Base-by-base conservation (phyloP, 2,888 invertebrate genomes). In the Leucania comma region DNA sequence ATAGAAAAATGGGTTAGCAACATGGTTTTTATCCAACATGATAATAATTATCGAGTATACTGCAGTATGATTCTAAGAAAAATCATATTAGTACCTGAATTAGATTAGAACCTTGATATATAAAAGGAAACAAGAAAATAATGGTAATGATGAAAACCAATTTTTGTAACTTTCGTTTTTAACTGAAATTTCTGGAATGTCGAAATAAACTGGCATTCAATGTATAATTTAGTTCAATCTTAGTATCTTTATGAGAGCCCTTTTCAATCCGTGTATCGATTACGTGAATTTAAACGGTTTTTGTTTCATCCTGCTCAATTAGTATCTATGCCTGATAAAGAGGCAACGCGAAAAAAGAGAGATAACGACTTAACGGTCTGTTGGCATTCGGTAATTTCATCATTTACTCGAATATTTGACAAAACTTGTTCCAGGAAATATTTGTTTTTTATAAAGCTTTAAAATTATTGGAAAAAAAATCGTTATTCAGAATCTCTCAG, bases 1-100 rank as follows among this genome's bases (percentile, higher is more conserved):
- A 17, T 17, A 10, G 26, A 17, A 56, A 73, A 60, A 57, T 73
- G 32, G 60, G 68, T 68, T 73, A 5, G 74, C 58, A 67, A 72
- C 67, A 22, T 35, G 3, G 5, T n/a, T 42, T 72, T 35, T 57
- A 22, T 73, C 17, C 32, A 9, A 1, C 29, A 48, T 50, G 48
- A 14, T 42, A 64, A 62, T 62, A 29, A 22, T 29, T 54, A 35
- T 48, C 54, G 22, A 12, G 29, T 48, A 17, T 46, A 20, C 14
- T 29, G 29, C 22, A 1, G 17, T 24, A 26, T 38, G 1, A 9
- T 48, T 32, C 1, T n/a, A 68, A 17, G n/a, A 24, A 29, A 70
- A 22, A 8, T 20, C 8, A 3, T n/a, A 22, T 32, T 14, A 0
- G 26, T 57, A 22, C 35, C 14, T 35, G 14, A 12, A 56, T 14